phyloP scores from a whole-genome alignment of 1,140 invertebrate genomes.

The Sipha flava region DNA sequence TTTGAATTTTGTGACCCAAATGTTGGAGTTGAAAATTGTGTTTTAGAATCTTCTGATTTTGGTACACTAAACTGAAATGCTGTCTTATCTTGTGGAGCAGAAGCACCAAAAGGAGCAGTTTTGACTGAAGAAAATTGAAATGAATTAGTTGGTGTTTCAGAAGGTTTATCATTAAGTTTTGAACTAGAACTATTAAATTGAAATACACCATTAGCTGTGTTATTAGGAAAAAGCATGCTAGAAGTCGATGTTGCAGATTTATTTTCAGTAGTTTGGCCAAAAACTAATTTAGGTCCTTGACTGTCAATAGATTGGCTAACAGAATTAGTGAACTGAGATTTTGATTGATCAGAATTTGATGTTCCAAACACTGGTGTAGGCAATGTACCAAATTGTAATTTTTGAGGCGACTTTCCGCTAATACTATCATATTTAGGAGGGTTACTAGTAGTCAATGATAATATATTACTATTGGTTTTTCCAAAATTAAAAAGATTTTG shows the following conservation, averaged over 20 bases:
- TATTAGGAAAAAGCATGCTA: background rate
- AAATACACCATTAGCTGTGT: background rate
- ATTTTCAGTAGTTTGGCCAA: background rate
- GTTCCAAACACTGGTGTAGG: background rate
- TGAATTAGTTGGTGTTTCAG: background rate
- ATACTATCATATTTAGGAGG: background rate
- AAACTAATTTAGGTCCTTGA: background rate
- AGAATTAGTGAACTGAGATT: background rate
- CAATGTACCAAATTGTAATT: background rate
- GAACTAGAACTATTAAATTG: background rate
- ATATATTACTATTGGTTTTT: background rate
- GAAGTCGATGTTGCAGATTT: background rate
- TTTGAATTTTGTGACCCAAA: conserved; percentile 3
- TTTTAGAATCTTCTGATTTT: background rate
- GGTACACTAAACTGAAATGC: background rate
- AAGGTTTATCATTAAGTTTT: background rate
- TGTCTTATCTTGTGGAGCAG: background rate
- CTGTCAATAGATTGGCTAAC: background rate
- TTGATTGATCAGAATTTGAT: background rate
- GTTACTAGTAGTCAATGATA: background rate
- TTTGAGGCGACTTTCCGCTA: background rate
- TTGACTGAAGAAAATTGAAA: background rate
- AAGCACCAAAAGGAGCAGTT: background rate
- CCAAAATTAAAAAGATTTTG: background rate
- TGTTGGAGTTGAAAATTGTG: background rate